phyloP scores from a whole-genome alignment of 1,140 invertebrate genomes.

The Heterodera carotae region DNA sequence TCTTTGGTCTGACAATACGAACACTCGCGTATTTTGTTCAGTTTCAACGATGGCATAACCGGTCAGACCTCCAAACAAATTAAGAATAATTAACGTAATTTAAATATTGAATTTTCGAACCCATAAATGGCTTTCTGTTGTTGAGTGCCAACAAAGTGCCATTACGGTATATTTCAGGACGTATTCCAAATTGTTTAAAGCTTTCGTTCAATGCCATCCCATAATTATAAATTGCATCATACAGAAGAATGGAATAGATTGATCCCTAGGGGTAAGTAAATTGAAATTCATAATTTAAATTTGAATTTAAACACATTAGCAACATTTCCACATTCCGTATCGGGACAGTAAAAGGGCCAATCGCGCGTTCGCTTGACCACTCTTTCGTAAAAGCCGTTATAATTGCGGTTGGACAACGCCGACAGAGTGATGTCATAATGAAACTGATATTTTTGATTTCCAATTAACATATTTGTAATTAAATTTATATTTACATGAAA shows the following conservation, averaged over 20 bases:
- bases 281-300: background rate
- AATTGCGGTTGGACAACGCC: constrained; percentile 6
- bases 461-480: too few relatives aligned
- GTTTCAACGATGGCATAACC: constrained; percentile 12
- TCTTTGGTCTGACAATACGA: constrained; percentile 7
- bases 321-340: constrained; percentile 32
- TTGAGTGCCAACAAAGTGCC: constrained; percentile 41
- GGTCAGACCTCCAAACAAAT: constrained; percentile 23
- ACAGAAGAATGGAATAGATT: constrained; percentile 44
- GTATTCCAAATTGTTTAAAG: constrained; percentile 35
- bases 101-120: constrained; percentile 15
- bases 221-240: constrained; percentile 45
- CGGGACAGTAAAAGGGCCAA: constrained; percentile 50
- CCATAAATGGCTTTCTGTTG: constrained; percentile 29
- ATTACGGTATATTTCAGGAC: constrained; percentile 40
- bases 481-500: constrained; percentile 36
- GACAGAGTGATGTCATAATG: constrained; percentile 29
- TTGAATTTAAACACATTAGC: background rate
- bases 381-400: constrained; percentile 24
- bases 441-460: background rate
- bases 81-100: background rate
- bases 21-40: constrained; percentile 14
- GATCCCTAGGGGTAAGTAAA: constrained; percentile 39
- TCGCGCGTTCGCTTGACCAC: constrained; percentile 34
- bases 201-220: constrained; percentile 35